Percentiles rank a stretch among this genome's conserved stretches.
phyloP scores from a whole-genome alignment of 2,888 invertebrate species.

The Cepaea hortensis region DNA sequence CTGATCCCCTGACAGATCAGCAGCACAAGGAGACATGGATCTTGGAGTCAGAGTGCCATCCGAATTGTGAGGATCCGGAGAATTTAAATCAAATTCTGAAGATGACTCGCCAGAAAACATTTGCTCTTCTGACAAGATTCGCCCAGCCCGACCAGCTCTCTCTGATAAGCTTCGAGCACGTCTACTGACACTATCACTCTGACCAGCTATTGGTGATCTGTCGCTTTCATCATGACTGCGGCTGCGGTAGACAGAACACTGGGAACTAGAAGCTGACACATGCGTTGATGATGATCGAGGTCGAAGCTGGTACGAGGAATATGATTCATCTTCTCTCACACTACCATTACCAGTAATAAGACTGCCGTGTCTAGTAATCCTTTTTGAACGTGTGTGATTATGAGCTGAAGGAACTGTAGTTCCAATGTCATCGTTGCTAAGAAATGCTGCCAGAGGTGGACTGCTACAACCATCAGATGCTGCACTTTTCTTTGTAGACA shows the following conservation, averaged over 20 bases:
- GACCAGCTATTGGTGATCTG: background rate
- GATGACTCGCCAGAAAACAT: slow-evolving; percentile 16
- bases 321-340: background rate
- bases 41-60: slow-evolving; percentile 51
- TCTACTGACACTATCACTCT: background rate
- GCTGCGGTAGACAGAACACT: slow-evolving; percentile 21
- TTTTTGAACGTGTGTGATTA: background rate
- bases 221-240: slow-evolving; percentile 22
- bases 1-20: slow-evolving; percentile 40
- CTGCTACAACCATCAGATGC: slow-evolving; percentile 43
- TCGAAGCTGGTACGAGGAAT: background rate
- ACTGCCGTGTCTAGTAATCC: background rate
- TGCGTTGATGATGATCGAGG: slow-evolving; percentile 5
- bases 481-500: slow-evolving; percentile 7
- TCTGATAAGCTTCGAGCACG: slow-evolving; percentile 33
- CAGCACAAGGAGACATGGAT: slow-evolving; percentile 50
- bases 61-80: slow-evolving; percentile 36
- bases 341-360: background rate
- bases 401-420: slow-evolving; percentile 35
- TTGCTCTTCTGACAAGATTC: background rate
- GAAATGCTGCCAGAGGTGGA: slow-evolving; percentile 53
- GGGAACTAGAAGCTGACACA: background rate
- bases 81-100: slow-evolving; percentile 24
- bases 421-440: slow-evolving; percentile 54
- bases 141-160: background rate